Conservation (phyloP, 2,888 invertebrate species). For the Spialia ferax region DNA sequence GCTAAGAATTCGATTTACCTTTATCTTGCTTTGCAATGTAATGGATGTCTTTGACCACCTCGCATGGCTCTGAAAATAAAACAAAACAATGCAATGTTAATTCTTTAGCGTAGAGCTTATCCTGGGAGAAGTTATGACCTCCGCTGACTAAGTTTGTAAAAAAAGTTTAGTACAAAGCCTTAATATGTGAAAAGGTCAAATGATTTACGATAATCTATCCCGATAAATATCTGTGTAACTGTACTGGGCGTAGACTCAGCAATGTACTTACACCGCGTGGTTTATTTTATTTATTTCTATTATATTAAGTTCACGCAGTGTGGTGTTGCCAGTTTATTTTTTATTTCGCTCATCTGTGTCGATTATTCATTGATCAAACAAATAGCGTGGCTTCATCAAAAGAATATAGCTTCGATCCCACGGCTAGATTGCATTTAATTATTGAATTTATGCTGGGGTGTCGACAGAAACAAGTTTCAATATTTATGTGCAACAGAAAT, state of each 20-base stretch:
- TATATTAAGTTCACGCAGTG: conserved; percentile 65
- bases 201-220: conserved; percentile 40
- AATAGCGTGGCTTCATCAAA: conserved; percentile 74
- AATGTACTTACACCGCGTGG: conserved; percentile 59
- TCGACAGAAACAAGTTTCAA: conserved; percentile 48
- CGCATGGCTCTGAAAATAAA: conserved; percentile 31
- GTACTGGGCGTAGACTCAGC: conserved; percentile 55
- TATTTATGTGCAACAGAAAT: conserved; percentile 35
- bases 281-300: conserved; percentile 70
- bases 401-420: conserved; percentile 63
- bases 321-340: conserved; percentile 53
- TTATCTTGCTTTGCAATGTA: conserved; percentile 14
- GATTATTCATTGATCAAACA: conserved; percentile 75
- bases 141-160: conserved; percentile 35
- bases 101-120: conserved; percentile 31
- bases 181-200: conserved; percentile 40
- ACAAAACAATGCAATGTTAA: conserved; percentile 28
- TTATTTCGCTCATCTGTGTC: conserved; percentile 56
- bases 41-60: conserved; percentile 33
- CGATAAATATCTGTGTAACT: conserved; percentile 44
- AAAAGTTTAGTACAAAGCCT: conserved; percentile 34
- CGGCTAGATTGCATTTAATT: conserved; percentile 58
- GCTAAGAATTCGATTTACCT: conserved; percentile 15
- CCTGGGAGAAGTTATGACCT: conserved; percentile 37
- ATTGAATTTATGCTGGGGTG: conserved; percentile 57